Percentiles rank a stretch among this genome's conserved stretches.
Conservation (phyloP, 2,113 vertebrate genomes). For the Numida meleagris region DNA sequence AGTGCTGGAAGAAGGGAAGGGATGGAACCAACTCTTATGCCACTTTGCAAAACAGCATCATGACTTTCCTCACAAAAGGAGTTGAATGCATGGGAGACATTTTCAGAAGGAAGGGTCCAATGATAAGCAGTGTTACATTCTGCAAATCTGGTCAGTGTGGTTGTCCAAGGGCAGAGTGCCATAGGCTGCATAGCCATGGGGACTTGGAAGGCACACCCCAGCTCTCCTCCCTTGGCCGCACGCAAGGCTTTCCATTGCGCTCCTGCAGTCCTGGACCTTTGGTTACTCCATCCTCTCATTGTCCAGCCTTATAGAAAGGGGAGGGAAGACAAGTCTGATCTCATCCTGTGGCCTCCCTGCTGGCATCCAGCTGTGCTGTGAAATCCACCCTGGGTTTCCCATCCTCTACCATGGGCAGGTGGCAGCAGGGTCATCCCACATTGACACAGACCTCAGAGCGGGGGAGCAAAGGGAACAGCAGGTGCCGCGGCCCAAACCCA, state of each 20-base stretch:
- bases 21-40: background rate
- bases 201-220: background rate
- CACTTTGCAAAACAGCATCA: accelerated
- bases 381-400: background rate
- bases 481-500: background rate
- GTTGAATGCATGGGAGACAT: accelerated
- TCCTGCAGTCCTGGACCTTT: background rate
- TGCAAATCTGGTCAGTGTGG: background rate
- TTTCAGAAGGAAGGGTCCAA: background rate
- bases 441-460: background rate
- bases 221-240: background rate
- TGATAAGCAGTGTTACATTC: accelerated
- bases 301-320: background rate
- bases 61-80: background rate
- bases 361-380: background rate
- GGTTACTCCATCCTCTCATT: background rate
- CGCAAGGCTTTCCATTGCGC: background rate
- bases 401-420: background rate
- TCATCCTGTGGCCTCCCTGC: background rate
- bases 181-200: accelerated
- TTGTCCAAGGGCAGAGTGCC: background rate
- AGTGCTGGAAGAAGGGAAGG: background rate
- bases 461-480: background rate
- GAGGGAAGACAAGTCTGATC: background rate
- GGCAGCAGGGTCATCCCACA: accelerated